These are phyloP conservation scores for Sisyra terminalis DNA, from an alignment of 2,888 invertebrate genomes.

Conservation along the genomic window DNA sequence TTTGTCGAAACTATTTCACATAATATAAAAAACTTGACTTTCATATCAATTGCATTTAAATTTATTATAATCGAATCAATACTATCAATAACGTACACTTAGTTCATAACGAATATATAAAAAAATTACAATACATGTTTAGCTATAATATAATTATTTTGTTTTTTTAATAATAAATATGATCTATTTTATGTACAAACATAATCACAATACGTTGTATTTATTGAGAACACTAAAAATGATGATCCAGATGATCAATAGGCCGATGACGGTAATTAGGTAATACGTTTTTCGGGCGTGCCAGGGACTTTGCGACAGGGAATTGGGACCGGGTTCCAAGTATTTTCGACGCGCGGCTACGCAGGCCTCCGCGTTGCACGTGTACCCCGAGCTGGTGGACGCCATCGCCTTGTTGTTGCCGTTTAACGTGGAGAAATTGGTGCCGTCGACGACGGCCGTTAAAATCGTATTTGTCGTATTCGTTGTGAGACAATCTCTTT, in stretches of 20 bases:
- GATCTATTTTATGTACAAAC: not conserved
- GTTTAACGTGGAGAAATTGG: too few species aligned
- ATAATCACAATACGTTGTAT: slow-evolving; percentile 2
- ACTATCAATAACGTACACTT: too few species aligned
- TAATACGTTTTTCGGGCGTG: slow-evolving; percentile 31
- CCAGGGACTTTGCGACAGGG: slow-evolving; percentile 30
- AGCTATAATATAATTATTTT: not conserved
- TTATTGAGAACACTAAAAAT: slow-evolving; percentile 18
- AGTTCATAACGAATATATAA: not conserved
- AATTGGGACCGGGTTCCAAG: slow-evolving; percentile 20
- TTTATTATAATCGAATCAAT: too few species aligned
- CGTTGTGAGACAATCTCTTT: slow-evolving; percentile 15
- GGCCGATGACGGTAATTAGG: slow-evolving; percentile 26
- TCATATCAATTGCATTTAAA: too few species aligned
- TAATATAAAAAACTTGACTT: too few species aligned
- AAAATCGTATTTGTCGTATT: slow-evolving; percentile 12
- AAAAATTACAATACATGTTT: not conserved
- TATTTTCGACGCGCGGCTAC: slow-evolving; percentile 21
- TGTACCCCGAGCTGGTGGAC: slow-evolving; percentile 13
- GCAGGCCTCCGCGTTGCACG: slow-evolving; percentile 25
- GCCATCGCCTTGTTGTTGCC: slow-evolving; percentile 7
- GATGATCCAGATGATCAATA: slow-evolving; percentile 31
- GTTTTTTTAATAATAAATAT: not conserved
- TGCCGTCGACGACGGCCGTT: not conserved
- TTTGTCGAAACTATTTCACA: too few species aligned